These are phyloP conservation scores for Micrasema minimum DNA, from an alignment of 1,140 invertebrate species.

Conservation along the genomic window DNA sequence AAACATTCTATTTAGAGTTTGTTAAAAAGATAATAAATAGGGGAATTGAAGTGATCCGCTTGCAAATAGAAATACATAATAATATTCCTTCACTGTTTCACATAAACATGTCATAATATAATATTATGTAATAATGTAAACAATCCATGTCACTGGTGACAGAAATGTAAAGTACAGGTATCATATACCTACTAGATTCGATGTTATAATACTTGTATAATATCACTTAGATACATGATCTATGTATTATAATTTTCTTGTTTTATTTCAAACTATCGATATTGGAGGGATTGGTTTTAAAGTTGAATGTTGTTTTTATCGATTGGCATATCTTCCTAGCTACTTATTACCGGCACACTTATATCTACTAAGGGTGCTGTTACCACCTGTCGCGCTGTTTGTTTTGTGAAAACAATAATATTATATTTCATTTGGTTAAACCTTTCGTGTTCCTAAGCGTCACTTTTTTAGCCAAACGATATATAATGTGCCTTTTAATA, in stretches of 20 bases:
- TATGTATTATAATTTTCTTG: not conserved
- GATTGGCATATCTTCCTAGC: conserved; percentile 17
- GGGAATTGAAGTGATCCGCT: conserved; percentile 38
- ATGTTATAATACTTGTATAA: conserved; percentile 23
- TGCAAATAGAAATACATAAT: conserved; percentile 27
- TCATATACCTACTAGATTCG: conserved; percentile 50
- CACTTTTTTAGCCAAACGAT: conserved; percentile 33
- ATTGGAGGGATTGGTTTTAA: too few species aligned
- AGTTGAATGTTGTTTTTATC: not conserved
- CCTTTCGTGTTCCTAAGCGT: not conserved
- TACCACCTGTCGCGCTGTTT: conserved; percentile 38
- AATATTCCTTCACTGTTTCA: conserved; percentile 32
- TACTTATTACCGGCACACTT: not conserved
- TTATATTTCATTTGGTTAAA: conserved; percentile 43
- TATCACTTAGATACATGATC: too few species aligned
- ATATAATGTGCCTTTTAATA: conserved; percentile 44
- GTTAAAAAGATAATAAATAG: conserved; percentile 28
- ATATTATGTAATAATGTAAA: conserved; percentile 17
- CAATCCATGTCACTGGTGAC: conserved; percentile 40
- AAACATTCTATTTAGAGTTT: conserved; percentile 20
- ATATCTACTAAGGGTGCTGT: not conserved
- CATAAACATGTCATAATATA: not conserved
- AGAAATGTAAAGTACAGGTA: conserved; percentile 49
- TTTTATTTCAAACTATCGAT: not conserved
- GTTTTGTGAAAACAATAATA: conserved; percentile 23